These are phyloP conservation scores for Yponomeuta plumbellus DNA, from an alignment of 2,888 invertebrate species.

Conservation along the genomic window DNA sequence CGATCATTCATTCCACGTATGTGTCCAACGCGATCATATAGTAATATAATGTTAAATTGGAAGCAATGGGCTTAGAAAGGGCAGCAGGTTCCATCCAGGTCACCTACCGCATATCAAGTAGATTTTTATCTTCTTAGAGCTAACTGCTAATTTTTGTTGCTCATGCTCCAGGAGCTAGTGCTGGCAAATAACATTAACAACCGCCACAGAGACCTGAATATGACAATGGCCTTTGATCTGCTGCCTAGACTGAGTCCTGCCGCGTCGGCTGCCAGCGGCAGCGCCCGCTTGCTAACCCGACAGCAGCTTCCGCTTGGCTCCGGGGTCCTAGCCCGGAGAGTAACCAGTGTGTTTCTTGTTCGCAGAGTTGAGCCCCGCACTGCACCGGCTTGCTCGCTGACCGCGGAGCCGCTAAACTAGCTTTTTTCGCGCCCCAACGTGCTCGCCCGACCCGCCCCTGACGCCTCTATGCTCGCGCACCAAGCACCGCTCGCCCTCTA, in stretches of 20 bases:
- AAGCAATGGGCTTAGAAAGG: constrained; percentile 13
- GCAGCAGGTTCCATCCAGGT: constrained; percentile 50
- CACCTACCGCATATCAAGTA: constrained; percentile 31
- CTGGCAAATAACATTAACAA: constrained; percentile 34
- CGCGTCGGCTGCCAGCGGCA: constrained; percentile 27
- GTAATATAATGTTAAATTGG: neutral
- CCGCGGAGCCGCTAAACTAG: constrained; percentile 75
- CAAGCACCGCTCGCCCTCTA: constrained; percentile 73
- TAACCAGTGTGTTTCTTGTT: constrained; percentile 77
- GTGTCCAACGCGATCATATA: neutral
- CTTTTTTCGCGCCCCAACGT: constrained; percentile 73
- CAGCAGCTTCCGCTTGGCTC: constrained; percentile 75
- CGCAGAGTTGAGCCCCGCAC: constrained; percentile 76
- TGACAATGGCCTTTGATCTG: constrained; percentile 37
- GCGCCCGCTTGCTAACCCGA: constrained; percentile 72
- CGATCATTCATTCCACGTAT: neutral
- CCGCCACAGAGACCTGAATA: constrained; percentile 5
- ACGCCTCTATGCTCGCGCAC: constrained; percentile 70
- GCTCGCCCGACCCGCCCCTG: constrained; percentile 61
- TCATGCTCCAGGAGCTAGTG: constrained; percentile 42
- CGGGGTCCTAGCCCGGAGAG: constrained; percentile 68
- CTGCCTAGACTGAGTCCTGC: constrained; percentile 27
- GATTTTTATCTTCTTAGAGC: constrained; percentile 24
- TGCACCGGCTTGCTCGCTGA: constrained; percentile 74
- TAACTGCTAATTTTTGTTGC: constrained; percentile 44